Percentiles rank a stretch among this genome's conserved stretches.
phyloP scores from a whole-genome alignment of 1,140 invertebrate species.

The Anastrepha obliqua region DNA sequence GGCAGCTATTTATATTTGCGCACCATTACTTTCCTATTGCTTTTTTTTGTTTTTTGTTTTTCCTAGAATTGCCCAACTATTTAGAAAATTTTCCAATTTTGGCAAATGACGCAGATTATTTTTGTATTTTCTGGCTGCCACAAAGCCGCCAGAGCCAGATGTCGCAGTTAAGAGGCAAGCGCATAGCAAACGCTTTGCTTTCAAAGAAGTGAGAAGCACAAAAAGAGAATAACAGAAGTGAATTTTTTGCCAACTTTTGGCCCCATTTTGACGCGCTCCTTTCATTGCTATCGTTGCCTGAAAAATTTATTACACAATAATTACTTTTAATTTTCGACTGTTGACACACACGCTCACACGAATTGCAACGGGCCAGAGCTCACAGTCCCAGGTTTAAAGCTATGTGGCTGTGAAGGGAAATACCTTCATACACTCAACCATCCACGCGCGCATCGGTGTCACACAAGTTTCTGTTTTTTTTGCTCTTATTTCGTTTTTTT shows the following conservation, averaged over 20 bases:
- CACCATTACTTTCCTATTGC: neutral
- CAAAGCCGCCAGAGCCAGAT: neutral
- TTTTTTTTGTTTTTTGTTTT: neutral
- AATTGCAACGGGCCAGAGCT: too few species aligned
- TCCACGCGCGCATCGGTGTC: neutral
- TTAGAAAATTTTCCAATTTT: constrained; percentile 9
- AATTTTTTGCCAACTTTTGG: constrained; percentile 24
- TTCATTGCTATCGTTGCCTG: constrained; percentile 17
- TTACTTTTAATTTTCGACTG: constrained; percentile 46
- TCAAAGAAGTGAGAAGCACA: neutral
- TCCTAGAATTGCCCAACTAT: neutral
- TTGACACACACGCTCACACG: neutral
- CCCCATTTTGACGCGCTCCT: constrained; percentile 20
- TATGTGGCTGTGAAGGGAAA: too few species aligned
- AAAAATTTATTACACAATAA: constrained; percentile 46
- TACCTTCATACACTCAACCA: neutral
- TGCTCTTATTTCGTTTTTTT: neutral
- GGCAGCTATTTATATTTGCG: neutral
- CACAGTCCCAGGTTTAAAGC: neutral
- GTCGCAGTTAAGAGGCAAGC: neutral
- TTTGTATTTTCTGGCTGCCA: neutral
- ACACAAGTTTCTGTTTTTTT: neutral
- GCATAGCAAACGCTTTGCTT: neutral
- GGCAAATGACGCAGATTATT: neutral
- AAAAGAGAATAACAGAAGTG: neutral